Evolutionary conservation across 1,140 invertebrate species (phyloP).

Genomic region (Drosophila leontia): DNA sequence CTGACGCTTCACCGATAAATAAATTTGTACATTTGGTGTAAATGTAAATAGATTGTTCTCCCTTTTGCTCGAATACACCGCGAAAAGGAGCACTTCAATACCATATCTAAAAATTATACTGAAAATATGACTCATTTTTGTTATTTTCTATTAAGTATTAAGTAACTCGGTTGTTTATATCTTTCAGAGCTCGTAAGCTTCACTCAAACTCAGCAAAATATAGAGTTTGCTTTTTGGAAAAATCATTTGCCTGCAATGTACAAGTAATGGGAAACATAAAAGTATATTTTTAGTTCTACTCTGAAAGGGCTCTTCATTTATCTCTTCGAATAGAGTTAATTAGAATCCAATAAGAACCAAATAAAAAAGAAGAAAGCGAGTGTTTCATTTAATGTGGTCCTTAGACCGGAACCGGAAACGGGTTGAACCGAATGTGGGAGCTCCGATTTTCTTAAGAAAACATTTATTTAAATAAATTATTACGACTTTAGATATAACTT

Average conservation of each 20-base stretch:
- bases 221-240: not conserved
- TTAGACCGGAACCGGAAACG: too few relatives aligned
- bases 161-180: not conserved
- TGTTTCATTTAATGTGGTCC: too few relatives aligned
- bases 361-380: too few relatives aligned
- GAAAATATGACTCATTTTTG: too few relatives aligned
- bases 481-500: too few relatives aligned
- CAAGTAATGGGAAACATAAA: not conserved
- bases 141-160: too few relatives aligned
- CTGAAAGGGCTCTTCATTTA: too few relatives aligned
- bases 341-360: too few relatives aligned
- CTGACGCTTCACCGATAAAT: constrained; percentile 66
- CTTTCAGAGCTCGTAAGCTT: not conserved
- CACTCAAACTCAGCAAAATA: not conserved
- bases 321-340: too few relatives aligned
- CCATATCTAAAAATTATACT: too few relatives aligned
- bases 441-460: not conserved
- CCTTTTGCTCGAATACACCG: constrained; percentile 9
- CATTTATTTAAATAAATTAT: not conserved
- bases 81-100: not conserved
- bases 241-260: not conserved
- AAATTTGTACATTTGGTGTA: constrained; percentile 84
- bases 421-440: too few relatives aligned
- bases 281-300: not conserved
- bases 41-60: constrained; percentile 78